phyloP scores from a whole-genome alignment of 2,113 vertebrate genomes.

The Oriolus oriolus region DNA sequence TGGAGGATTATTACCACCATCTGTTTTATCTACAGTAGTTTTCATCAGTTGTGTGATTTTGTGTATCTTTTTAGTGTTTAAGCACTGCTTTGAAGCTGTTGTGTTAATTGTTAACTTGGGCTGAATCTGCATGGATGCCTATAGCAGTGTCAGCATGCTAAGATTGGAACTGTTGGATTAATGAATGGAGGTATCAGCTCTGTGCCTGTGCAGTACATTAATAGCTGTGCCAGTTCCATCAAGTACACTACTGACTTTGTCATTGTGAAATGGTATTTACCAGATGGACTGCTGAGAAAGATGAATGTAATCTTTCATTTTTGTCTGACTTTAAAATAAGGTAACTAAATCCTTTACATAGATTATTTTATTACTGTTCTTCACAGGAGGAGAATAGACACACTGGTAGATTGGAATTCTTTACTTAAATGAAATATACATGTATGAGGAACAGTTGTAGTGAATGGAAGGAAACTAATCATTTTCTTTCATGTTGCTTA shows the following conservation, averaged over 20 bases:
- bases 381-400: neutral
- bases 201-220: constrained; percentile 5
- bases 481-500: neutral
- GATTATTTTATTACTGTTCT: constrained; percentile 34
- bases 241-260: constrained; percentile 16
- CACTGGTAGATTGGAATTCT: neutral
- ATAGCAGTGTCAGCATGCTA: constrained; percentile 26
- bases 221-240: constrained; percentile 44
- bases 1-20: neutral
- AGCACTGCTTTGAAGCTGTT: constrained; percentile 37
- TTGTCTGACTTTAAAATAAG: constrained; percentile 39
- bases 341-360: constrained; percentile 47
- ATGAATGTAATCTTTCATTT: constrained; percentile 37
- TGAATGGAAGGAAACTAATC: neutral
- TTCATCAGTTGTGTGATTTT: neutral
- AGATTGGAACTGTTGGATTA: constrained; percentile 35
- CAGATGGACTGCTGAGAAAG: constrained; percentile 52
- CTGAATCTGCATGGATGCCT: constrained; percentile 29
- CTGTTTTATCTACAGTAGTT: neutral
- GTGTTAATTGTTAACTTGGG: constrained; percentile 49
- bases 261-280: constrained; percentile 47
- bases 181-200: constrained; percentile 28
- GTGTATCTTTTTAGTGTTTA: neutral
- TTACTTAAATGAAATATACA: neutral
- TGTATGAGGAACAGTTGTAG: neutral